Evolutionary conservation across 2,113 vertebrate species (phyloP).

Genomic region (Brachyhypopomus occidentalis): DNA sequence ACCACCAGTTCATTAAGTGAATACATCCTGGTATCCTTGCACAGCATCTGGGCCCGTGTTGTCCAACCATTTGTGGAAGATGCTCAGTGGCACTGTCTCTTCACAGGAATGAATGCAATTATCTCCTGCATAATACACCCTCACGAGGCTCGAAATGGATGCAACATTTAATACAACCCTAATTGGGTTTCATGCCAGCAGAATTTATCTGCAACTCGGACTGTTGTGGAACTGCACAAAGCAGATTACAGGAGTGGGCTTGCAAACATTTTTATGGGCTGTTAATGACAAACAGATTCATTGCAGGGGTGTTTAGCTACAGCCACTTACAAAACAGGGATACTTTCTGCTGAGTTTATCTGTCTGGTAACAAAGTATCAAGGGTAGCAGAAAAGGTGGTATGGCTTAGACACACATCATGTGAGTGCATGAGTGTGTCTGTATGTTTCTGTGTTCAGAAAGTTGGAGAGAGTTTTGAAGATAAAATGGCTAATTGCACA

Average conservation of each 20-base stretch:
- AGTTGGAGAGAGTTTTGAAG: slow-evolving; percentile 20
- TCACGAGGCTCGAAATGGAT: slow-evolving; percentile 38
- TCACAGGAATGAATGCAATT: slow-evolving; percentile 52
- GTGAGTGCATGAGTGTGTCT: background rate
- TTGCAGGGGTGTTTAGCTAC: slow-evolving; percentile 48
- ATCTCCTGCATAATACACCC: slow-evolving; percentile 43
- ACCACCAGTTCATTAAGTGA: slow-evolving; percentile 46
- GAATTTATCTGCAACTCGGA: slow-evolving; percentile 59
- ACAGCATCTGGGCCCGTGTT: slow-evolving; percentile 35
- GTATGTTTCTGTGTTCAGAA: slow-evolving; percentile 15
- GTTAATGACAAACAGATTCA: slow-evolving; percentile 62
- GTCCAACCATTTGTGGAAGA: slow-evolving; percentile 41
- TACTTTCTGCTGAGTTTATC: slow-evolving; percentile 20
- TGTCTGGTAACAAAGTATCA: slow-evolving; percentile 1
- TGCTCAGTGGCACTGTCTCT: slow-evolving; percentile 24
- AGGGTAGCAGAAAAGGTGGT: background rate
- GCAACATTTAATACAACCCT: slow-evolving; percentile 41
- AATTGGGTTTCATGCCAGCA: slow-evolving; percentile 51
- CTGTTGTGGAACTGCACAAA: slow-evolving; percentile 57
- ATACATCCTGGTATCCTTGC: slow-evolving; percentile 37
- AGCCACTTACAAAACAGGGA: slow-evolving; percentile 37
- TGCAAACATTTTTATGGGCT: slow-evolving; percentile 64
- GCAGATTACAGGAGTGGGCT: slow-evolving; percentile 60
- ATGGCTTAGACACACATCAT: background rate
- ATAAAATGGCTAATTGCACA: slow-evolving; percentile 59